phyloP scores from a whole-genome alignment of 2,888 invertebrate species.

The Abscondita cerata region DNA sequence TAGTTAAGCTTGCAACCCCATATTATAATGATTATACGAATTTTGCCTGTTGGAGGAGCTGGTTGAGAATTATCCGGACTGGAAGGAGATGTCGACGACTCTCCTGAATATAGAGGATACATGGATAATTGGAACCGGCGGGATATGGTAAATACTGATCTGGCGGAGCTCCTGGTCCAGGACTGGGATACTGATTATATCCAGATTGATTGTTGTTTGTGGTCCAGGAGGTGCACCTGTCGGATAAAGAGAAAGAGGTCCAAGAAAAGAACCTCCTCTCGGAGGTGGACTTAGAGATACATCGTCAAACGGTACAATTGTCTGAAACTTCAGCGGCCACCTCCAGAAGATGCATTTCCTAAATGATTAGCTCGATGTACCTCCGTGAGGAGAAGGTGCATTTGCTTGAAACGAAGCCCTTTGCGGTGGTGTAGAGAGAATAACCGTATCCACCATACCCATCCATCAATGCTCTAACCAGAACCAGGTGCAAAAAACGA shows the following conservation, averaged over 20 bases:
- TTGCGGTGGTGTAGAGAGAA: constrained; percentile 70
- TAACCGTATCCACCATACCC: constrained; percentile 76
- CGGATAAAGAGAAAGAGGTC: constrained; percentile 59
- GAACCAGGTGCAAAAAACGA: constrained; percentile 81
- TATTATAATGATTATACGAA: constrained; percentile 56
- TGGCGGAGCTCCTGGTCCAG: constrained; percentile 62
- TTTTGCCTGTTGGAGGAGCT: constrained; percentile 56
- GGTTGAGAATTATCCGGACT: constrained; percentile 40
- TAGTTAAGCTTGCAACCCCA: no score
- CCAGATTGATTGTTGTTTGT: constrained; percentile 63
- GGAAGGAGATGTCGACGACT: constrained; percentile 47
- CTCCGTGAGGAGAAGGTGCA: constrained; percentile 70
- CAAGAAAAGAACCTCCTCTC: constrained; percentile 54
- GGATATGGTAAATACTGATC: constrained; percentile 67
- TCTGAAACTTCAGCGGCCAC: constrained; percentile 64
- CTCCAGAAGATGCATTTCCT: constrained; percentile 55
- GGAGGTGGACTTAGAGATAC: constrained; percentile 63
- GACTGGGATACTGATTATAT: constrained; percentile 73
- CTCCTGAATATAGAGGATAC: constrained; percentile 77
- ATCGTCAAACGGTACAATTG: constrained; percentile 88
- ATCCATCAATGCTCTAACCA: constrained; percentile 79
- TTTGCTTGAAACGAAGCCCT: constrained; percentile 75
- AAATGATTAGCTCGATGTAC: constrained; percentile 61
- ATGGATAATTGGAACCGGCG: constrained; percentile 66
- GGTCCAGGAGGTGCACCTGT: constrained; percentile 57